Evolutionary conservation across 2,888 invertebrate genomes (phyloP).

Genomic region (Drosophila peninsularis): DNA sequence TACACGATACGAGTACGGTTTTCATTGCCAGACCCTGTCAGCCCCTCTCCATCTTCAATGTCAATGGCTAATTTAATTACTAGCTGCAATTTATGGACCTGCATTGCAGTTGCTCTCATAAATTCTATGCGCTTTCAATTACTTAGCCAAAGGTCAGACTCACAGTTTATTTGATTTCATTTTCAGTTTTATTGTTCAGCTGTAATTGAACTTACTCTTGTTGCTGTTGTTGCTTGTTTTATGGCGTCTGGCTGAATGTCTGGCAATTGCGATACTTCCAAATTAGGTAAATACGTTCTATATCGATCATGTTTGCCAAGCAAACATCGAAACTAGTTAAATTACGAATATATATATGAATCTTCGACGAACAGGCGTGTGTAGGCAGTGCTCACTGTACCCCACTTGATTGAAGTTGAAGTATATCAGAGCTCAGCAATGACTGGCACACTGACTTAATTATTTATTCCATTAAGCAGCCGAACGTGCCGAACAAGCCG

Average conservation of each 20-base stretch:
- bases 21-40: slow-evolving; percentile 40
- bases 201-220: slow-evolving; percentile 31
- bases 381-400: slow-evolving; percentile 30
- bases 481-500: slow-evolving; percentile 49
- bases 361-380: background rate
- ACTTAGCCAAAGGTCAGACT: slow-evolving; percentile 56
- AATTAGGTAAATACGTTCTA: slow-evolving; percentile 19
- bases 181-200: slow-evolving; percentile 41
- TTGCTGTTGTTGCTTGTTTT: slow-evolving; percentile 17
- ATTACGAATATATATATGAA: background rate
- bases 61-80: slow-evolving; percentile 62
- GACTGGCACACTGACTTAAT: slow-evolving; percentile 72
- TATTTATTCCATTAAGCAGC: slow-evolving; percentile 42
- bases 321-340: background rate
- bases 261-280: slow-evolving; percentile 39
- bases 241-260: slow-evolving; percentile 33
- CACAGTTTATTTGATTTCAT: slow-evolving; percentile 46
- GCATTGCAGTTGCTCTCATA: slow-evolving; percentile 58
- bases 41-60: background rate
- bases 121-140: slow-evolving; percentile 69
- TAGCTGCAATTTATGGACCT: slow-evolving; percentile 64
- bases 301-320: background rate
- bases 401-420: background rate
- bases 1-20: slow-evolving; percentile 43
- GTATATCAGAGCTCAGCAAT: slow-evolving; percentile 29